Evolutionary conservation across 2,797 vertebrate genomes (phyloP), one percentile per base, ranked within the genome.

Genomic region (Cryptoprocta ferox): DNA sequence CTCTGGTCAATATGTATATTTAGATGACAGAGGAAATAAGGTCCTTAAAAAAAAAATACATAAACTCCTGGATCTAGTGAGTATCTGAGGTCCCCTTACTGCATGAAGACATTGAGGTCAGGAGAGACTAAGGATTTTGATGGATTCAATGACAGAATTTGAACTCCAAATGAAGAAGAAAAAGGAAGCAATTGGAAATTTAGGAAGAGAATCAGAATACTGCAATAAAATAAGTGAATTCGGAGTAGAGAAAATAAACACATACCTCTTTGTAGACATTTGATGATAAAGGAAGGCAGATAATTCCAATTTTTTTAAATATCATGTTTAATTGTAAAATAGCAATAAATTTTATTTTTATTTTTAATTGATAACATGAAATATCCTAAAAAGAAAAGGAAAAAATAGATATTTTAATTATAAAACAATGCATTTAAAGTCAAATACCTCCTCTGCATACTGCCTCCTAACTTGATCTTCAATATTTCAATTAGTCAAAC

Each of bases 401-500:
- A 96, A 95, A 6, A 70, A 84, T 76, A 70, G 80, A 45, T 45
- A 15, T 19, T 97, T 94, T 89, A 56, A 83, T 79, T 94, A 83
- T 89, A 73, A 95, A 96, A 84, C 5, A 80, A 61, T 83, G 1
- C 4, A 85, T 83, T 89, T 86, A 14, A 24, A 94, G 28, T 68
- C 59, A 93, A 94, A 92, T 87, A 78, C 18, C 68, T 75, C 48
- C 42, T 89, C 39, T 84, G 1, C 35, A 73, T 76, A 73, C 9
- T 45, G 0, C 7, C 0, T 65, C 63, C 80, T 90, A 39, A 18
- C 9, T 87, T 63, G 14, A 71, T 66, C 10, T 92, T 70, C 48
- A 94, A 61, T 96, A 94, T 88, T 96, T 92, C 35, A 96, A 28
- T 84, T 68, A 88, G 19, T 63, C 39, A 94, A 87, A 53, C 15